A percentile compares a stretch with the other conserved stretches of the same genome.
Evolutionary conservation across 2,113 vertebrate genomes (phyloP).

Genomic region (Motacilla alba): DNA sequence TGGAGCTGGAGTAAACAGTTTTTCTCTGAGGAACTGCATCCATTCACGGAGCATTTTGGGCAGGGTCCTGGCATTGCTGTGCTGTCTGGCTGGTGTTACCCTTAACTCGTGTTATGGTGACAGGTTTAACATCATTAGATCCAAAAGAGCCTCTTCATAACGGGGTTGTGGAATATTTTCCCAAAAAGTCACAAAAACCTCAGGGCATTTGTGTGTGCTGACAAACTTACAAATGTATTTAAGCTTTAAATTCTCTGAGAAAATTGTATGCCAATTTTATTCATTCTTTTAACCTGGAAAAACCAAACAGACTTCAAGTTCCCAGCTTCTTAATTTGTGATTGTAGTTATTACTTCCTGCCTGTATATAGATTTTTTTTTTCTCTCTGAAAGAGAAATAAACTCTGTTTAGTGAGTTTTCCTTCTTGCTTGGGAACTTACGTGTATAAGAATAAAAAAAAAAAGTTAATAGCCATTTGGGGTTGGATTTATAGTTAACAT

Average conservation of each 20-base stretch:
- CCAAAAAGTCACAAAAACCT: neutral
- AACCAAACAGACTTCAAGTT: neutral
- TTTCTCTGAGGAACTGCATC: neutral
- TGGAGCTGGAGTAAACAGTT: constrained; percentile 26
- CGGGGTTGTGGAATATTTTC: neutral
- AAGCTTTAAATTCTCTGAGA: neutral
- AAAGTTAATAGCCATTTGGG: neutral
- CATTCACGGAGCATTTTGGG: neutral
- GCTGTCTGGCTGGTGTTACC: neutral
- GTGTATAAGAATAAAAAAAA: neutral
- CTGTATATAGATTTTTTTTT: neutral
- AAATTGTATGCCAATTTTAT: neutral
- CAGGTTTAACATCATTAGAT: neutral
- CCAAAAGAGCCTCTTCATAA: neutral
- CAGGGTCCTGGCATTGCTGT: neutral
- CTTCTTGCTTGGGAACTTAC: neutral
- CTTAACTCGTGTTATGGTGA: neutral
- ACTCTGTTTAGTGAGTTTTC: neutral
- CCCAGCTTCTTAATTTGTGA: neutral
- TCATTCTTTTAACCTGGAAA: neutral
- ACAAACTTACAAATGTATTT: neutral
- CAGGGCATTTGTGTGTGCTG: accelerated
- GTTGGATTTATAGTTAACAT: neutral
- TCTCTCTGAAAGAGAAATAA: neutral
- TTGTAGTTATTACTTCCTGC: neutral